Evolutionary conservation across 2,113 vertebrate genomes (phyloP), one percentile per base, ranked within the genome.

Genomic region (Cairina moschata): DNA sequence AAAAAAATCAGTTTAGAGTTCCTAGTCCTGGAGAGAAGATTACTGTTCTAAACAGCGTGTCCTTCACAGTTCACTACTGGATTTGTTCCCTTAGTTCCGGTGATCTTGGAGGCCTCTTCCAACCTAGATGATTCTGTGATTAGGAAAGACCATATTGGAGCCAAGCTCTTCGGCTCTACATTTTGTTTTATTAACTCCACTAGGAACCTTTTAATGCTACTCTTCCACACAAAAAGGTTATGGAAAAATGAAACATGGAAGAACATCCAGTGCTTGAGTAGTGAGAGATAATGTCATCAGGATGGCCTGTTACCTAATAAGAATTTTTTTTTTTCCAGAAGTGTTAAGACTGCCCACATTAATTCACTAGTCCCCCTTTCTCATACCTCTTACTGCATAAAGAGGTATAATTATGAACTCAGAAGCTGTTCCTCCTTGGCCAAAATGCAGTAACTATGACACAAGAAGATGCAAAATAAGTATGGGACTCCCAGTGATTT

Each of bases 221-320:
- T 92, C 34, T 95, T 97, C 94, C 72, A 77, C n/a, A 29, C 55
- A 88, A 89, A 90, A 93, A 34, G 68, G 32, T 82, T 82, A 63
- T 26, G 60, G 86, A 96, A 93, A 52, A 86, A 68, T 10, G 22
- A 71, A 88, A 81, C 56, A 83, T 2, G 44, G 40, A 90, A 91
- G 59, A 90, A 85, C 21, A 56, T 62, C 54, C 68, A 87, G 83
- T 50, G 44, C 17, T 85, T 91, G 67, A 86, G 21, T 65, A 90
- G 69, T 74, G 65, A 94, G 67, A 91, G 66, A 58, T 56, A 63
- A 88, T 48, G 50, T 17, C 73, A 83, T 54, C 36, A 83, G 68
- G 55, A 20, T 83, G 75, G 55, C 32, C 68, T 55, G 10, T 52
- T 1, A 1, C 28, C 54, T 71, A 74, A 50, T 9, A 15, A 85